These are phyloP conservation scores for Tetanocera ferruginea DNA, from an alignment of 2,888 invertebrate genomes.

Conservation along the genomic window DNA sequence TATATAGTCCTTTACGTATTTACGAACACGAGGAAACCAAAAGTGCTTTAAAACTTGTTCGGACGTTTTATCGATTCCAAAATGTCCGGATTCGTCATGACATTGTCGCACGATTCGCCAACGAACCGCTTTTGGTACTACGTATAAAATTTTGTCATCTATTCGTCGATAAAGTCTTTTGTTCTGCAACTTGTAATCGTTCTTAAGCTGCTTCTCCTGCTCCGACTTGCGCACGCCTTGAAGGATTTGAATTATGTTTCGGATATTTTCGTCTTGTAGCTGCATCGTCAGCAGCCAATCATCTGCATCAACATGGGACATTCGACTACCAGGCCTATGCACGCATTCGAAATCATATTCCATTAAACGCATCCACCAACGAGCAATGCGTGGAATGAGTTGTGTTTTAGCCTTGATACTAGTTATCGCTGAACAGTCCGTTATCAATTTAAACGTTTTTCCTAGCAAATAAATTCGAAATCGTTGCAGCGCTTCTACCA, in stretches of 20 bases:
- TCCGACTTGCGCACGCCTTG: too few relatives aligned
- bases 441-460: constrained; percentile 36
- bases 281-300: constrained; percentile 49
- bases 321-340: too few relatives aligned
- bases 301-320: constrained; percentile 36
- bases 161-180: too few relatives aligned
- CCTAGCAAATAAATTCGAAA: constrained; percentile 41
- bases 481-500: too few relatives aligned
- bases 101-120: constrained; percentile 36
- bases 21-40: too few relatives aligned
- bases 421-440: constrained; percentile 42
- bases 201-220: too few relatives aligned
- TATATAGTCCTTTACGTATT: constrained; percentile 37
- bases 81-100: constrained; percentile 22
- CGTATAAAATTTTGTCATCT: too few relatives aligned
- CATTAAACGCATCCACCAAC: constrained; percentile 40
- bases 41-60: neutral
- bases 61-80: constrained; percentile 17
- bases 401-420: constrained; percentile 36
- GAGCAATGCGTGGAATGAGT: constrained; percentile 36
- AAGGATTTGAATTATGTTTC: too few relatives aligned
- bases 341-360: constrained; percentile 43
- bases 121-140: constrained; percentile 40
- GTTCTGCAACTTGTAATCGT: too few relatives aligned
- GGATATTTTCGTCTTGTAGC: too few relatives aligned